Percentiles rank a stretch among this genome's conserved stretches.
Evolutionary conservation across 2,888 invertebrate genomes (phyloP).

Genomic region (Dasypolia templi): DNA sequence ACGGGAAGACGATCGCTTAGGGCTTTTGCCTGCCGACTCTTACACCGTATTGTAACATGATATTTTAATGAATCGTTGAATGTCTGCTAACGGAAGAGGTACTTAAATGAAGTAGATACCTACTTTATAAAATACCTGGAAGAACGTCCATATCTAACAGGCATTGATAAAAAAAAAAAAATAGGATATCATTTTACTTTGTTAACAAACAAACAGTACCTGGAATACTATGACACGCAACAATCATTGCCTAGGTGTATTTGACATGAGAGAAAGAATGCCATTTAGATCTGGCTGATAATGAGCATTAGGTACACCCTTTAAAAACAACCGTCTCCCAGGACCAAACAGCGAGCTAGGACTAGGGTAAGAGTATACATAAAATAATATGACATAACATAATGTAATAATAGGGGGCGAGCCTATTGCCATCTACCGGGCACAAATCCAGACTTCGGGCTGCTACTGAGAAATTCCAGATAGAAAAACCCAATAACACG

Average conservation of each 20-base stretch:
- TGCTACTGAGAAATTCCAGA: too few species aligned
- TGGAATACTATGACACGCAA: too few species aligned
- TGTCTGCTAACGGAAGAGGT: not conserved
- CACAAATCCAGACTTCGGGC: too few species aligned
- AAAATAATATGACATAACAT: too few species aligned
- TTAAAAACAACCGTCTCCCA: not conserved
- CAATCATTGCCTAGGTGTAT: not conserved
- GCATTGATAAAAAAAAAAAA: too few species aligned
- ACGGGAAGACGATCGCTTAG: conserved; percentile 69
- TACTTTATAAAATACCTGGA: not conserved
- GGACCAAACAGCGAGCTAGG: not conserved
- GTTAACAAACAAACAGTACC: not conserved
- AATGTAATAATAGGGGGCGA: too few species aligned
- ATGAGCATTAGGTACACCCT: not conserved
- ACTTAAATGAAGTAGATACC: not conserved
- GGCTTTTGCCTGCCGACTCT: conserved; percentile 35
- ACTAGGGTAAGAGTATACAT: too few species aligned
- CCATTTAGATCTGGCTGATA: not conserved
- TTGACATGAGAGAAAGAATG: not conserved
- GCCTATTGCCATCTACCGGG: too few species aligned
- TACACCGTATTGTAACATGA: conserved; percentile 60
- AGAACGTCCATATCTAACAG: not conserved
- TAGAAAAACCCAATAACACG: too few species aligned
- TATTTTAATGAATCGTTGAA: not conserved
- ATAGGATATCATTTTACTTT: not conserved